These are phyloP conservation scores for Dromiciops gliroides DNA, from an alignment of 2,113 vertebrate genomes.

Conservation along the genomic window DNA sequence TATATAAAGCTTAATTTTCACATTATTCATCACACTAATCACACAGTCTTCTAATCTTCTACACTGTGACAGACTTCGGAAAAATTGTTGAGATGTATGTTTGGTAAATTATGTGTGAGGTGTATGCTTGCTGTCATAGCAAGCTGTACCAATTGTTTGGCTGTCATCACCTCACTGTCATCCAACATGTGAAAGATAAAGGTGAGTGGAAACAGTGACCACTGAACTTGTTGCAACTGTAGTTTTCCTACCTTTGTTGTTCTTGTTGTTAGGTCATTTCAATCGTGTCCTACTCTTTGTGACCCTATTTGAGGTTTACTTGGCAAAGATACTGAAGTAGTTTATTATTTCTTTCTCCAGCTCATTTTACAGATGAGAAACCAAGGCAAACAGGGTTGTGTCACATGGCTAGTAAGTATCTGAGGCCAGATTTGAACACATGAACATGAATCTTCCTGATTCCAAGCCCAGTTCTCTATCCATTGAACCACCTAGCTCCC, in stretches of 20 bases:
- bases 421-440: not conserved
- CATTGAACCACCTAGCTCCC: not conserved
- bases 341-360: not conserved
- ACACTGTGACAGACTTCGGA: slow-evolving; percentile 29
- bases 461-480: not conserved
- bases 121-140: slow-evolving; percentile 59
- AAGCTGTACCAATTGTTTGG: slow-evolving; percentile 56
- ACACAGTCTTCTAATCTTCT: slow-evolving; percentile 58
- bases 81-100: slow-evolving; percentile 54
- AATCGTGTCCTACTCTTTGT: not conserved
- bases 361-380: not conserved
- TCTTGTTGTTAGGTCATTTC: not conserved
- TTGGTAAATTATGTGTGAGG: slow-evolving; percentile 50
- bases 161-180: slow-evolving; percentile 66
- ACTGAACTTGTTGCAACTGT: slow-evolving; percentile 40
- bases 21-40: slow-evolving; percentile 30
- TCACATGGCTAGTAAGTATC: not conserved
- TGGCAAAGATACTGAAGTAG: not conserved
- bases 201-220: slow-evolving; percentile 62
- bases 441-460: not conserved
- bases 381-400: not conserved
- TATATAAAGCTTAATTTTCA: slow-evolving; percentile 71
- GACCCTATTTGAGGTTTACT: not conserved
- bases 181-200: slow-evolving; percentile 67
- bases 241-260: slow-evolving; percentile 51